A percentile compares a stretch with the other conserved stretches of the same genome.
These are phyloP conservation scores for Thunnus albacares DNA, from an alignment of 2,797 vertebrate species.

Conservation along the genomic window DNA sequence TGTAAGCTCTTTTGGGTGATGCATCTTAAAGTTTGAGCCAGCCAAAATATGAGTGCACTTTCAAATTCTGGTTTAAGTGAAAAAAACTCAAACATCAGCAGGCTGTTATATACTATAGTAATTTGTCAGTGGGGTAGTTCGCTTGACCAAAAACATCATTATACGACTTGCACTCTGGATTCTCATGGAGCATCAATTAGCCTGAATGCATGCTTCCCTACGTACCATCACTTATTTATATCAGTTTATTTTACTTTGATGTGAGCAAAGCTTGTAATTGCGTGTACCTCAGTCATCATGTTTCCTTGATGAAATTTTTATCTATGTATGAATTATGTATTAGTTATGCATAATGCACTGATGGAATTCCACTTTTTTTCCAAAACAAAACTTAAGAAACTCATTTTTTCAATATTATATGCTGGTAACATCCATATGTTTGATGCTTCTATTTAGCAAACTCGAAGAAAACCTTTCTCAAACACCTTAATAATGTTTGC, in stretches of 20 bases:
- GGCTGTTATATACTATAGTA: constrained; percentile 30
- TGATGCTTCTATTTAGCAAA: constrained; percentile 38
- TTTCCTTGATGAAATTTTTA: constrained; percentile 94
- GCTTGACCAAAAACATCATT: constrained; percentile 73
- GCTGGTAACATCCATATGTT: constrained; percentile 24
- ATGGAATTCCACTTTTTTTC: constrained; percentile 79
- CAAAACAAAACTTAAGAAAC: constrained; percentile 74
- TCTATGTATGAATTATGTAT: constrained; percentile 92
- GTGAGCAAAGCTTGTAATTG: constrained; percentile 88
- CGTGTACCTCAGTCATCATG: constrained; percentile 87
- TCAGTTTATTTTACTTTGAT: constrained; percentile 90
- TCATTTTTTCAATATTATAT: constrained; percentile 39
- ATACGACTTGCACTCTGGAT: constrained; percentile 63
- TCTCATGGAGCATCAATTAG: constrained; percentile 66
- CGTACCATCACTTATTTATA: constrained; percentile 86
- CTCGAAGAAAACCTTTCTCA: constrained; percentile 12
- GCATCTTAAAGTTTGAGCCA: constrained; percentile 31
- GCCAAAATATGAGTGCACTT: constrained; percentile 35
- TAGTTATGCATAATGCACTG: constrained; percentile 89
- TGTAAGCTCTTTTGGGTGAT: constrained; percentile 41
- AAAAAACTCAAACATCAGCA: constrained; percentile 26
- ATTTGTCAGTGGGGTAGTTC: constrained; percentile 50
- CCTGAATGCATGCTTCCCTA: constrained; percentile 77
- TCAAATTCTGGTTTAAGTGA: constrained; percentile 23
- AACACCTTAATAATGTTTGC: constrained; percentile 39